These are phyloP conservation scores for Lepidonotus clava DNA, from an alignment of 2,888 invertebrate species.

Conservation along the genomic window DNA sequence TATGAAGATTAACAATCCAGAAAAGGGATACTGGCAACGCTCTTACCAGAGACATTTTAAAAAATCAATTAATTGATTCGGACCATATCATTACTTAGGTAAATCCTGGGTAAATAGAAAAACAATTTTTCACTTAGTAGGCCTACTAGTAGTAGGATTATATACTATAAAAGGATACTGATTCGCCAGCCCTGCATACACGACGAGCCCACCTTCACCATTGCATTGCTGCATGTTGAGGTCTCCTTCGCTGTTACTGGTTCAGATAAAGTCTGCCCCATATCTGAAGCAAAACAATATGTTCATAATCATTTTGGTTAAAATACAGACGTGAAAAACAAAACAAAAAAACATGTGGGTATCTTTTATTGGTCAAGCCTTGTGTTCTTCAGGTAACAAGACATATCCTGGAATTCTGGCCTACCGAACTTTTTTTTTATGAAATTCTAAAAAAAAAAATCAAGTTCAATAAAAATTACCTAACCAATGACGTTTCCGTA, in stretches of 20 bases:
- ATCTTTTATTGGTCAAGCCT: neutral
- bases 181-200: constrained; percentile 99
- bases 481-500: neutral
- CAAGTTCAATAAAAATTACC: neutral
- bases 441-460: neutral
- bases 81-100: no score
- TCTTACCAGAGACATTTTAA: no score
- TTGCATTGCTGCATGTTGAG: constrained; percentile 76
- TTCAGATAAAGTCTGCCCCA: constrained; percentile 99
- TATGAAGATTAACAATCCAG: no score
- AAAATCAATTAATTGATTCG: no score
- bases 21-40: no score
- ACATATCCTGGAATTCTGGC: neutral
- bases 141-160: no score
- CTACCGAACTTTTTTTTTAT: neutral
- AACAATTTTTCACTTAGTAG: no score
- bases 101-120: no score
- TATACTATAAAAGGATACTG: constrained; percentile 84
- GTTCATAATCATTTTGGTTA: no score
- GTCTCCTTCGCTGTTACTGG: constrained; percentile 89
- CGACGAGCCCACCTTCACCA: constrained; percentile 92
- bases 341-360: neutral
- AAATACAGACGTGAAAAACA: no score
- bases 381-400: neutral
- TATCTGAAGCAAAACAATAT: constrained; percentile 81